These are phyloP conservation scores for Caenorhabditis uteleia DNA, from an alignment of 2,888 invertebrate species.

Conservation along the genomic window DNA sequence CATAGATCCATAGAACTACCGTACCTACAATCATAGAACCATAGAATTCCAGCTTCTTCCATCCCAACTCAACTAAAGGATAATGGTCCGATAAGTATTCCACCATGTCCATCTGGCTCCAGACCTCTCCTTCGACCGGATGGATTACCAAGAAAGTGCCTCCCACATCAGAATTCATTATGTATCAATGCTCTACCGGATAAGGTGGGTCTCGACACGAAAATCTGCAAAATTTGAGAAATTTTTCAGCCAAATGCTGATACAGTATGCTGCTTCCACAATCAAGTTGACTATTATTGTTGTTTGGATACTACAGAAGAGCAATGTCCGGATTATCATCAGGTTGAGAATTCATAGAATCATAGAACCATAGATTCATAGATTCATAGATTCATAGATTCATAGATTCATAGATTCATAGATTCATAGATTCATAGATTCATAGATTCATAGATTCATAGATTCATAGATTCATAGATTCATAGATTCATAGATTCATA, in stretches of 20 bases:
- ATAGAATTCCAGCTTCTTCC: too few species aligned
- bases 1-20: too few species aligned
- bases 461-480: too few species aligned
- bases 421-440: too few species aligned
- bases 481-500: too few species aligned
- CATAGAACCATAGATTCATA: too few species aligned
- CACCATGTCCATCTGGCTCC: constrained; percentile 53
- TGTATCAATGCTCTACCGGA: constrained; percentile 67
- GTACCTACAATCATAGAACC: too few species aligned
- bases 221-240: background rate
- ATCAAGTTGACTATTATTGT: constrained; percentile 69
- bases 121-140: constrained; percentile 59
- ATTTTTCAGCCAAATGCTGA: constrained; percentile 62
- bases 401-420: too few species aligned
- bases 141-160: constrained; percentile 65
- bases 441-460: too few species aligned
- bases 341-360: too few species aligned
- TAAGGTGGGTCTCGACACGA: constrained; percentile 27
- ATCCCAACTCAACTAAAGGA: constrained; percentile 31
- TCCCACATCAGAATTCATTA: constrained; percentile 67
- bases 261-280: constrained; percentile 68
- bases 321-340: constrained; percentile 67
- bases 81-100: constrained; percentile 23
- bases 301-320: constrained; percentile 62
- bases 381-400: background rate